A percentile compares a stretch with the other conserved stretches of the same genome.
phyloP scores from a whole-genome alignment of 92 coral and sea anemone genomes.

The Heliopora coerulea region DNA sequence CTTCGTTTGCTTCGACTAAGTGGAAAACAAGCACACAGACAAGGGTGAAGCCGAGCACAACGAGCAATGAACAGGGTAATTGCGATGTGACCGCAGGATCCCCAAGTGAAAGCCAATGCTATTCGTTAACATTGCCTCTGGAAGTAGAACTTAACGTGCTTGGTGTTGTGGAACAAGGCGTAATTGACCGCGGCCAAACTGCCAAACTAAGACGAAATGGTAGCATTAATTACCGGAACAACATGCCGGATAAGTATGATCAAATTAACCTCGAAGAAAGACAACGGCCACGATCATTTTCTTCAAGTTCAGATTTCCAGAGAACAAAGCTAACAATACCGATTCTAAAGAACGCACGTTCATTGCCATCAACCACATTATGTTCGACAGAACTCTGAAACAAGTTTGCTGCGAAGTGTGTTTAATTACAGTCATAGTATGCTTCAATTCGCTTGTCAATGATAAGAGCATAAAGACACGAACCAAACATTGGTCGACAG shows the following conservation, averaged over 20 bases:
- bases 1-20: neutral
- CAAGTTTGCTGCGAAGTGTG: too few species aligned
- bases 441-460: too few species aligned
- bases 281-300: constrained; percentile 17
- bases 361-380: constrained; percentile 21
- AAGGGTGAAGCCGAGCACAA: neutral
- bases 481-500: too few species aligned
- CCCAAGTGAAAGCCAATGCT: constrained; percentile 2
- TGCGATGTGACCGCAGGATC: neutral
- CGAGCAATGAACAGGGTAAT: constrained; percentile 8
- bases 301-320: neutral
- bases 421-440: too few species aligned
- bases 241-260: constrained; percentile 4
- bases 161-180: constrained; percentile 38
- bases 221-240: too few species aligned
- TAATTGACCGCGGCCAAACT: constrained; percentile 30
- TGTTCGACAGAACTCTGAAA: constrained; percentile 41
- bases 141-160: constrained; percentile 41
- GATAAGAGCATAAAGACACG: too few species aligned
- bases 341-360: constrained; percentile 1
- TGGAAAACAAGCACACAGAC: neutral
- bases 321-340: neutral
- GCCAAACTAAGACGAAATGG: constrained; percentile 14
- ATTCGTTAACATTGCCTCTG: constrained; percentile 29
- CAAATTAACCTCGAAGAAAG: constrained; percentile 1